Base-by-base conservation (phyloP, 1,140 invertebrate genomes). In the Maniola jurtina region DNA sequence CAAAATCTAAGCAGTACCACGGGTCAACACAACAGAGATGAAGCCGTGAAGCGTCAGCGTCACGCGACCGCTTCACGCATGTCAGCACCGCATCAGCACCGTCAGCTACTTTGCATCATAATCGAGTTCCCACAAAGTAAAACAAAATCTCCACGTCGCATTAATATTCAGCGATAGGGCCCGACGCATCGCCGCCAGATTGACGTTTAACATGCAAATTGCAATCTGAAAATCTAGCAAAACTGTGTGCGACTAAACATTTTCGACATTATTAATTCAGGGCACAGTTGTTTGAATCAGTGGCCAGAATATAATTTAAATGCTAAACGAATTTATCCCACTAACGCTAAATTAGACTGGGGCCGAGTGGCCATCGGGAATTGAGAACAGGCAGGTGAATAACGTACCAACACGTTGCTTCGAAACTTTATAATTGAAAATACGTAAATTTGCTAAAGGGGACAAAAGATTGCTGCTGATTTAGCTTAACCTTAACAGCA, bases 151-250 rank as follows among this genome's bases (percentile, higher is more conserved):
- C 79, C 67, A 71, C 73, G 73, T 79, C 73, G 64, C 80, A 90
- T 90, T 90, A 90, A 88, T 90, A 90, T 90, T 88, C 88, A 90
- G 86, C 72, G 80, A 83, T 84, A 88, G 83, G 82, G 84, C 81
- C 75, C 80, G 69, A 84, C 88, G 86, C 85, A 86, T 84, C 81
- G 80, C 76, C 80, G 74, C 62, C 75, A 75, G 81, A 89, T 90
- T 87, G 88, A 84, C 88, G 83, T 84, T 88, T 86, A 90, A 89
- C 85, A 90, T 90, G 88, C 85, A 90, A 88, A 88, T 88, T 87
- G 86, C 86, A 85, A 86, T 85, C 78, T 86, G 84, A 87, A 88
- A 90, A 88, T 88, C 82, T 86, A 83, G 81, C 79, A 83, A 88
- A 83, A 88, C 85, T 85, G 76, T 82, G 72, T 82, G 81, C 76